These are phyloP conservation scores for Oryzias sinensis DNA, from an alignment of 2,797 vertebrate genomes.

Conservation along the genomic window DNA sequence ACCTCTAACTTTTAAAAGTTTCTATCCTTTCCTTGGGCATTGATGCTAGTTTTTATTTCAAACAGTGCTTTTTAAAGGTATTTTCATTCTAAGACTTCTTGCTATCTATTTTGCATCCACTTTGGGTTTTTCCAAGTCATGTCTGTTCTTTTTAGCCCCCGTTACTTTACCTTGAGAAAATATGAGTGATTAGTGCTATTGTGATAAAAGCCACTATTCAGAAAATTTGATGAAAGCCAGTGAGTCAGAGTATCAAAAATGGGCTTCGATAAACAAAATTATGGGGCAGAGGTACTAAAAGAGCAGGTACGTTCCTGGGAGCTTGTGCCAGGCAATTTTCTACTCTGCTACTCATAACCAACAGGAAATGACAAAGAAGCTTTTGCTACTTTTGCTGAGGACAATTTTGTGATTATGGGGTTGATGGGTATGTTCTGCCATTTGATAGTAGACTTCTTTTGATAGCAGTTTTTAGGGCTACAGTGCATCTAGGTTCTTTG, in stretches of 20 bases:
- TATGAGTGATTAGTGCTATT: slow-evolving; percentile 40
- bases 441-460: slow-evolving; percentile 40
- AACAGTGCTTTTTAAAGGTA: too few species aligned
- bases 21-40: too few species aligned
- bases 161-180: slow-evolving; percentile 14
- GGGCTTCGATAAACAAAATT: slow-evolving; percentile 45
- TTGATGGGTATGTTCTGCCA: slow-evolving; percentile 35
- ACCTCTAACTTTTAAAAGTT: too few species aligned
- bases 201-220: slow-evolving; percentile 51
- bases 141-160: slow-evolving; percentile 14
- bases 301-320: slow-evolving; percentile 31
- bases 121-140: slow-evolving; percentile 13
- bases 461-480: slow-evolving; percentile 9
- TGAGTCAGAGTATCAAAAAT: slow-evolving; percentile 39
- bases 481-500: slow-evolving; percentile 21
- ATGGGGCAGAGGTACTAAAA: slow-evolving; percentile 38
- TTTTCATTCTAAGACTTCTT: too few species aligned
- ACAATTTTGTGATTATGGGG: slow-evolving; percentile 60
- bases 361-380: slow-evolving; percentile 57
- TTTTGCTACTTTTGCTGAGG: slow-evolving; percentile 45
- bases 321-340: slow-evolving; percentile 51
- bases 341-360: slow-evolving; percentile 50
- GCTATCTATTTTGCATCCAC: not conserved
- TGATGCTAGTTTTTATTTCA: too few species aligned
- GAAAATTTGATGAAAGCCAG: slow-evolving; percentile 39